Percentiles rank a stretch among this genome's conserved stretches.
phyloP scores from a whole-genome alignment of 2,113 vertebrate genomes.

The Callospermophilus lateralis region DNA sequence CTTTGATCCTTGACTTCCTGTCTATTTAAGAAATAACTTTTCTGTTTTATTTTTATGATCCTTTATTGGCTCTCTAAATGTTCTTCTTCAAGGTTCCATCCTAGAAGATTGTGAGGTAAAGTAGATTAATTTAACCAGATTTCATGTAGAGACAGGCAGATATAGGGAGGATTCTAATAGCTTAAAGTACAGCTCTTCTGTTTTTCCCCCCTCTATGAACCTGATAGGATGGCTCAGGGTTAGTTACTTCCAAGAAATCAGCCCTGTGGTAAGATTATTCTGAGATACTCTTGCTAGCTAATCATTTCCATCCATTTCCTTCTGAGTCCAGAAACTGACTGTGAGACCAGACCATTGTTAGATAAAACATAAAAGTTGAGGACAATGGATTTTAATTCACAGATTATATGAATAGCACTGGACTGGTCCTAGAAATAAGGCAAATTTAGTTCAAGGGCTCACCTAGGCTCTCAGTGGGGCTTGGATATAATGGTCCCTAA shows the following conservation, averaged over 20 bases:
- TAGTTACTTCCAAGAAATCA: conserved; percentile 49
- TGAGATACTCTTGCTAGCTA: conserved; percentile 9
- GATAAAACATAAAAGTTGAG: neutral
- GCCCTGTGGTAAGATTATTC: neutral
- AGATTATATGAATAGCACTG: conserved; percentile 19
- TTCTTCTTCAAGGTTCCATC: conserved; percentile 11
- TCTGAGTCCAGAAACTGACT: conserved; percentile 13
- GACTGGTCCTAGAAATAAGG: conserved; percentile 16
- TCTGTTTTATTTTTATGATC: conserved; percentile 7
- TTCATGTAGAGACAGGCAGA: neutral
- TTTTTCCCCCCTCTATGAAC: neutral
- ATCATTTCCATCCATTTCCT: conserved; percentile 20
- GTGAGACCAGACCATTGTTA: neutral
- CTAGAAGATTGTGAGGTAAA: conserved; percentile 24
- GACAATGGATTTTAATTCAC: conserved; percentile 29
- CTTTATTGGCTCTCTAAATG: conserved; percentile 29
- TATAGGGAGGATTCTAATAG: neutral
- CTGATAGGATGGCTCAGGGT: neutral
- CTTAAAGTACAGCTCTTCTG: conserved; percentile 38
- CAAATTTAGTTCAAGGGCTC: conserved; percentile 16
- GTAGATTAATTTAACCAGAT: conserved; percentile 33
- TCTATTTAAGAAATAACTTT: neutral
- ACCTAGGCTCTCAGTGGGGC: neutral
- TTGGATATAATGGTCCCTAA: neutral
- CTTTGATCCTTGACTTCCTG: neutral